These are phyloP conservation scores for Ditylenchus dipsaci DNA, from an alignment of 1,140 invertebrate species.

Conservation along the genomic window DNA sequence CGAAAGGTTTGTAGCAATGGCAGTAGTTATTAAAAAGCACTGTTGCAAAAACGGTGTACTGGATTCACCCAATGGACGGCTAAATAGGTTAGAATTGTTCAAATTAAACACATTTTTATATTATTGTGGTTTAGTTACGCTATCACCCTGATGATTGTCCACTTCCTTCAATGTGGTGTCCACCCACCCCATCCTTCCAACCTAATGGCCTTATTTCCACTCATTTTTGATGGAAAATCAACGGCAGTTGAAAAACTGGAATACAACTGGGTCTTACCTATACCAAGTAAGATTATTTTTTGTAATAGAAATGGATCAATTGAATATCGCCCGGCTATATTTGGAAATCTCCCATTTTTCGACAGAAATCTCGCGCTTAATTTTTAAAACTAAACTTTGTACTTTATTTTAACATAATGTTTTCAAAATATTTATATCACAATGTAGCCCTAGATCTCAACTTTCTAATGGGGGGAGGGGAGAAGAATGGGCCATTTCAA, in stretches of 20 bases:
- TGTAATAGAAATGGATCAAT: no score
- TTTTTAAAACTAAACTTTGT: no score
- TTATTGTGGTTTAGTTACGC: conserved; percentile 56
- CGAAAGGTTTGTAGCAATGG: conserved; percentile 7
- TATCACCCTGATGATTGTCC: conserved; percentile 87
- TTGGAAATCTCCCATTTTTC: no score
- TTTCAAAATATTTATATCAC: no score
- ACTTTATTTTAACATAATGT: no score
- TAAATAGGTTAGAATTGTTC: not conserved
- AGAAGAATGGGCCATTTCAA: no score
- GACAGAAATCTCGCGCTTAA: no score
- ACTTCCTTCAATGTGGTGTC: conserved; percentile 83
- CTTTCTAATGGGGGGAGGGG: no score
- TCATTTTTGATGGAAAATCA: conserved; percentile 28
- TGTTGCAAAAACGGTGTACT: not conserved
- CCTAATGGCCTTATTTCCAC: conserved; percentile 36
- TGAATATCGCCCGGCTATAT: no score
- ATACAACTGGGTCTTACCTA: conserved; percentile 20
- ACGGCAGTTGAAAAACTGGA: conserved; percentile 20
- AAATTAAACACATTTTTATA: not conserved
- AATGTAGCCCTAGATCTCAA: no score
- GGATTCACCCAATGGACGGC: not conserved
- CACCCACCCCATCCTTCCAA: conserved; percentile 54
- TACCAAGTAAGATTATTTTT: conserved; percentile 13
- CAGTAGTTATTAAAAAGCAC: not conserved